Evolutionary conservation across 2,797 vertebrate species (phyloP), one percentile per base, ranked within the genome.

Genomic region (Taenioides sp.): DNA sequence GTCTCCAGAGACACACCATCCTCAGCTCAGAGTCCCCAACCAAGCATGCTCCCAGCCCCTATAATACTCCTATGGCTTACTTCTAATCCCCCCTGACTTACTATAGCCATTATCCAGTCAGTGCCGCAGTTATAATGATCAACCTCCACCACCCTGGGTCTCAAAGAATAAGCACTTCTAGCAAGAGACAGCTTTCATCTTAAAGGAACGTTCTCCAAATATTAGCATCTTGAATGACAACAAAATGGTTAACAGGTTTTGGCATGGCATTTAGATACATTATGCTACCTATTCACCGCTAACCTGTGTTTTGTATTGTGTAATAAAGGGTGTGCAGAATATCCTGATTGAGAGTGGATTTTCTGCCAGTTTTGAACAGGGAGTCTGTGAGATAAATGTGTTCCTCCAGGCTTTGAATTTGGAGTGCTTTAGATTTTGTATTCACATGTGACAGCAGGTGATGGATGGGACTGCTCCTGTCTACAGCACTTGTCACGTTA

Each of bases 51-150:
- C 79, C 73, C 82, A 82, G 74, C 75, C 73, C 80, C 75, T 88
- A 62, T 62, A 90, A 89, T 92, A 81, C 87, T 84, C 71, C 58
- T 78, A 82, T 81, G 84, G 81, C 87, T 92, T 91, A 89, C 81
- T 75, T 68, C 67, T 92, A 94, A 92, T 93, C 91, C 89, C 86
- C 79, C 74, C 93, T 94, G 93, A 92, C 94, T 95, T 92, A 94
- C 89, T 95, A 95, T 88, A 93, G 91, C 91, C 91, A 92, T 95
- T 94, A 95, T 89, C 92, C 91, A 92, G 91, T 92, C 87, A 91
- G 83, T 88, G 86, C 86, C 87, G 92, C 91, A 89, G 90, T 85
- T 93, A 90, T 90, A 90, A 81, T 86, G 87, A 91, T 89, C 89
- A 86, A 81, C 77, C 73, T 34, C 80, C 87, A 84, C 72, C 81